Percentiles rank a stretch among this genome's conserved stretches.
These are phyloP conservation scores for Gymnobelideus leadbeateri DNA, from an alignment of 2,113 vertebrate species.

Conservation along the genomic window DNA sequence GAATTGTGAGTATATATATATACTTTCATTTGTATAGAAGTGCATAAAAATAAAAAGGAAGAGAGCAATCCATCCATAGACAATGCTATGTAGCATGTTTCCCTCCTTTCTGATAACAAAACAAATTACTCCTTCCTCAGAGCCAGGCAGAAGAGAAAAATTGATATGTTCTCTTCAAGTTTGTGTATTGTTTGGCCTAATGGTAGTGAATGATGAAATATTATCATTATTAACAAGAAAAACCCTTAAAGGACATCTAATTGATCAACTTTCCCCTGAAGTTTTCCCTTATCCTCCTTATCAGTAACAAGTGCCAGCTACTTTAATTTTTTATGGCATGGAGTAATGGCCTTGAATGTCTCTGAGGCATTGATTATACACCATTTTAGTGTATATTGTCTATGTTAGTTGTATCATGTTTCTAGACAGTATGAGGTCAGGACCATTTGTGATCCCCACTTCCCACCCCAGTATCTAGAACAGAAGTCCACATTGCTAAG, in stretches of 20 bases:
- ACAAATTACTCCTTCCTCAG: constrained; percentile 8
- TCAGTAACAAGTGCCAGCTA: neutral
- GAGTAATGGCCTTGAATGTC: neutral
- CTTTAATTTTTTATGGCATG: neutral
- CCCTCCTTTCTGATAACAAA: constrained; percentile 31
- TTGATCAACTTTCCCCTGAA: neutral
- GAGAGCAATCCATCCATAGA: neutral
- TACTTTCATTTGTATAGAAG: neutral
- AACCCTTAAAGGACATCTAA: neutral
- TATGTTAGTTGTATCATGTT: neutral
- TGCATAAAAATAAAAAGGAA: neutral
- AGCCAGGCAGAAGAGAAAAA: neutral
- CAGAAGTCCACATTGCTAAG: neutral
- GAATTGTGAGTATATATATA: neutral
- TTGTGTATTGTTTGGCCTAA: constrained; percentile 52
- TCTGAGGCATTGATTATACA: neutral
- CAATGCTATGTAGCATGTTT: neutral
- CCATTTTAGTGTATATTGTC: neutral
- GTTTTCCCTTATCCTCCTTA: neutral
- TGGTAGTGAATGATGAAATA: constrained; percentile 68
- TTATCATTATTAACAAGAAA: constrained; percentile 33
- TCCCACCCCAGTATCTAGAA: neutral
- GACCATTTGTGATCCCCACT: neutral
- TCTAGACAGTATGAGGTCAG: neutral
- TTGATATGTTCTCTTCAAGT: constrained; percentile 16